These are phyloP conservation scores for Matsumyia berberina DNA, from an alignment of 2,888 invertebrate species.

Conservation along the genomic window DNA sequence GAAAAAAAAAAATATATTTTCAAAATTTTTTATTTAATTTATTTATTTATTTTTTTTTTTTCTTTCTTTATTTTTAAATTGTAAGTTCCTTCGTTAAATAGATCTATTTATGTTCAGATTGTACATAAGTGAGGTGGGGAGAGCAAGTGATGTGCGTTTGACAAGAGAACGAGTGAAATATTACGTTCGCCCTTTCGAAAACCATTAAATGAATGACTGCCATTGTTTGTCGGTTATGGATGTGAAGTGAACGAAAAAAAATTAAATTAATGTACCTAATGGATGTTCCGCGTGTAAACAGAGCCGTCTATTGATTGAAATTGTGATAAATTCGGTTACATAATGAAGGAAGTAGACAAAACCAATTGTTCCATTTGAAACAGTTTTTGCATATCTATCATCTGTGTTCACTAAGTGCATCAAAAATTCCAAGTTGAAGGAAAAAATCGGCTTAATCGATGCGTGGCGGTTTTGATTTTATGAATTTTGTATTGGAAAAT, in stretches of 20 bases:
- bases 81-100: constrained; percentile 72
- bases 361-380: constrained; percentile 14
- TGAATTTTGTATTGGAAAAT: constrained; percentile 58
- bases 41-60: constrained; percentile 35
- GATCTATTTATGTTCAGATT: constrained; percentile 69
- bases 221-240: constrained; percentile 74
- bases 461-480: constrained; percentile 35
- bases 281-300: constrained; percentile 67
- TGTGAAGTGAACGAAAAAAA: constrained; percentile 58
- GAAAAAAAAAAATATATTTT: constrained; percentile 45
- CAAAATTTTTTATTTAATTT: constrained; percentile 63
- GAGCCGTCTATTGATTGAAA: constrained; percentile 66
- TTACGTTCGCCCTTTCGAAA: constrained; percentile 68
- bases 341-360: constrained; percentile 62
- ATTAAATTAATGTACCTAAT: constrained; percentile 51
- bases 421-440: constrained; percentile 10
- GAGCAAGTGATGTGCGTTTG: constrained; percentile 69
- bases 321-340: constrained; percentile 67
- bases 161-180: constrained; percentile 65
- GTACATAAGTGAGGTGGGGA: constrained; percentile 60
- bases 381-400: constrained; percentile 1
- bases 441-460: constrained; percentile 14
- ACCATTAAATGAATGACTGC: constrained; percentile 73
- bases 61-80: constrained; percentile 67
- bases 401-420: constrained; percentile 39